A percentile compares a stretch with the other conserved stretches of the same genome.
These are phyloP conservation scores for Leptoclinus maculatus DNA, from an alignment of 2,797 vertebrate genomes.

Conservation along the genomic window DNA sequence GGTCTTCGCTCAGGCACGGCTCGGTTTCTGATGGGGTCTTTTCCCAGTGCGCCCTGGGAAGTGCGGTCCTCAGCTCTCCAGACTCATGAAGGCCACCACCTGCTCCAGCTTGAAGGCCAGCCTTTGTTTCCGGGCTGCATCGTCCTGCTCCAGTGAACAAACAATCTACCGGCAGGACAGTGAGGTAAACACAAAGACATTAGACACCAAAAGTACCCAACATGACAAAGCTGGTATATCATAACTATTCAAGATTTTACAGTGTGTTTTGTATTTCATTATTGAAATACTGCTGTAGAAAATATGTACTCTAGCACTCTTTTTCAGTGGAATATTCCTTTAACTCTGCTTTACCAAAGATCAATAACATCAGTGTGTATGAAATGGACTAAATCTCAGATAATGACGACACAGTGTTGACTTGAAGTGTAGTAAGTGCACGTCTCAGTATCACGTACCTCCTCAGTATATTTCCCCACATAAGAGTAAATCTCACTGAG, in stretches of 20 bases:
- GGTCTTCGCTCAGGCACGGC: conserved; percentile 99
- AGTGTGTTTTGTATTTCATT: not conserved
- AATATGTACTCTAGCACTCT: not conserved
- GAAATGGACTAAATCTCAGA: not conserved
- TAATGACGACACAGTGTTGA: not conserved
- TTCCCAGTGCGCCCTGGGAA: conserved; percentile 96
- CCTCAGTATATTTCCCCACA: conserved; percentile 97
- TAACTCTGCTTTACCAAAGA: not conserved
- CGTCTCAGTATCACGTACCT: conserved; percentile 84
- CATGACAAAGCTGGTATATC: not conserved
- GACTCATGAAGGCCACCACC: conserved; percentile 99
- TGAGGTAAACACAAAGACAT: conserved; percentile 31
- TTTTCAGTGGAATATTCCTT: conserved; percentile 4
- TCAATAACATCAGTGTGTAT: not conserved
- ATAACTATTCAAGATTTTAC: not conserved
- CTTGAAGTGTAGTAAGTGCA: not conserved
- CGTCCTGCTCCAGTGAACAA: conserved; percentile 93
- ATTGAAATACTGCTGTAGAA: not conserved
- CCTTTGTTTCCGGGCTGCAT: conserved; percentile 97
- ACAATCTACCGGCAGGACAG: conserved; percentile 88
- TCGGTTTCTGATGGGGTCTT: conserved; percentile 93
- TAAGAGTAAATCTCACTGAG: conserved; percentile 99
- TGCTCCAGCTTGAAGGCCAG: conserved; percentile 99
- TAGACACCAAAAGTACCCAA: conserved; percentile 7
- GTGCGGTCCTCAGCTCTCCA: conserved; percentile 99